A percentile compares a stretch with the other conserved stretches of the same genome.
Conservation (phyloP, 2,113 vertebrate genomes). For the Podarcis raffonei region DNA sequence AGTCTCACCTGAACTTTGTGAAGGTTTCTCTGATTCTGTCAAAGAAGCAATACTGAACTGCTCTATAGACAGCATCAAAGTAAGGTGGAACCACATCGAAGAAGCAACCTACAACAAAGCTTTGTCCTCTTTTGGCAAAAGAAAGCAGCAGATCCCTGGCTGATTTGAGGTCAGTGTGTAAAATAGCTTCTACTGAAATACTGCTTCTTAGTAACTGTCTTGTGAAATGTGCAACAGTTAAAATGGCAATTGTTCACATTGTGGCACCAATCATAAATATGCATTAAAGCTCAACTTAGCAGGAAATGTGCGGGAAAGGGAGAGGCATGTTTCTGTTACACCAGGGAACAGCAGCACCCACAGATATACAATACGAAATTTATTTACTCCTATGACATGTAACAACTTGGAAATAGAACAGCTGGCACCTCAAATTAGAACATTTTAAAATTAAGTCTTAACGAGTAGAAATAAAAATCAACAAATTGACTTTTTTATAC, state of each 20-base stretch:
- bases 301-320: background rate
- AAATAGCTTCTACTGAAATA: too few species aligned
- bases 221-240: background rate
- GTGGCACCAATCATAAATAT: background rate
- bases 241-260: background rate
- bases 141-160: too few species aligned
- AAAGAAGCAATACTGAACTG: too few species aligned
- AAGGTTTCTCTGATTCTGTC: too few species aligned
- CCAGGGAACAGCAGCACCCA: background rate
- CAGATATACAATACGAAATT: background rate
- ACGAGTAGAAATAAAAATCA: slow-evolving; percentile 47
- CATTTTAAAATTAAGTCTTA: slow-evolving; percentile 38
- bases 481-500: slow-evolving; percentile 35
- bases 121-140: too few species aligned
- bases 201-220: background rate
- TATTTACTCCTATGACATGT: slow-evolving; percentile 26
- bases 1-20: too few species aligned
- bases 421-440: slow-evolving; percentile 58
- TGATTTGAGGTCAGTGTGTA: too few species aligned
- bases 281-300: background rate
- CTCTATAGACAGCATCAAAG: too few species aligned
- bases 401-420: slow-evolving; percentile 42
- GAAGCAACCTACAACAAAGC: too few species aligned
- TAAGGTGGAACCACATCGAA: too few species aligned
- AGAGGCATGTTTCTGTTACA: background rate